phyloP scores from a whole-genome alignment of 1,140 invertebrate species.

The Drosophila suzukii region DNA sequence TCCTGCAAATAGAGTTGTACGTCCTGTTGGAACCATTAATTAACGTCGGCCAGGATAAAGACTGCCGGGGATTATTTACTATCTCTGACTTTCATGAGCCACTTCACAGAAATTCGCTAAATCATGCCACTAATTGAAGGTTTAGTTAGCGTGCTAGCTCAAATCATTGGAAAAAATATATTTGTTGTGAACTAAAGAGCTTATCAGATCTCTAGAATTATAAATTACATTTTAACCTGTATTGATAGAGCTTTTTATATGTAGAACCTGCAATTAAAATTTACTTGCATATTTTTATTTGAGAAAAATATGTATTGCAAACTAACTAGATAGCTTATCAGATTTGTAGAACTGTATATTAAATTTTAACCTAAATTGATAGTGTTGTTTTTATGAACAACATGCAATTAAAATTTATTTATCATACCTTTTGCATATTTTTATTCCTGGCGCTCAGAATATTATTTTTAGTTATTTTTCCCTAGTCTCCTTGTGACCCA shows the following conservation, averaged over 20 bases:
- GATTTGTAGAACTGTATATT: too few relatives aligned
- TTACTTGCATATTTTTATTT: too few relatives aligned
- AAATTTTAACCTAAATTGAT: too few relatives aligned
- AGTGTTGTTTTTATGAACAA: too few relatives aligned
- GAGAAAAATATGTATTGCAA: neutral
- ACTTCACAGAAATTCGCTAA: constrained; percentile 56
- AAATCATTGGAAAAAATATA: neutral
- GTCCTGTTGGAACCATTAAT: constrained; percentile 52
- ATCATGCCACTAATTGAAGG: constrained; percentile 61
- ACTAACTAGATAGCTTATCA: neutral
- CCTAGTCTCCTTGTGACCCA: constrained; percentile 10
- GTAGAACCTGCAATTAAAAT: too few relatives aligned
- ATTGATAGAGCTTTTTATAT: too few relatives aligned
- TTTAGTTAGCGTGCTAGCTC: neutral
- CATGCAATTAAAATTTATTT: constrained; percentile 36
- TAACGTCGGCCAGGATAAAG: constrained; percentile 40
- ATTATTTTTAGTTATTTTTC: constrained; percentile 13
- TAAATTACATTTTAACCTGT: too few relatives aligned
- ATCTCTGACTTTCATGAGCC: constrained; percentile 49
- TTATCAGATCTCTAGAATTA: too few relatives aligned
- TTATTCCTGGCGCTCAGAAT: constrained; percentile 26
- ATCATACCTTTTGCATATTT: constrained; percentile 11
- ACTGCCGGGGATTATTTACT: constrained; percentile 4
- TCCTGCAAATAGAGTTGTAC: constrained; percentile 34
- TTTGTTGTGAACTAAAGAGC: too few relatives aligned